Evolutionary conservation across 2,797 vertebrate genomes (phyloP), one percentile per base, ranked within the genome.

Genomic region (Ptychadena robeensis): DNA sequence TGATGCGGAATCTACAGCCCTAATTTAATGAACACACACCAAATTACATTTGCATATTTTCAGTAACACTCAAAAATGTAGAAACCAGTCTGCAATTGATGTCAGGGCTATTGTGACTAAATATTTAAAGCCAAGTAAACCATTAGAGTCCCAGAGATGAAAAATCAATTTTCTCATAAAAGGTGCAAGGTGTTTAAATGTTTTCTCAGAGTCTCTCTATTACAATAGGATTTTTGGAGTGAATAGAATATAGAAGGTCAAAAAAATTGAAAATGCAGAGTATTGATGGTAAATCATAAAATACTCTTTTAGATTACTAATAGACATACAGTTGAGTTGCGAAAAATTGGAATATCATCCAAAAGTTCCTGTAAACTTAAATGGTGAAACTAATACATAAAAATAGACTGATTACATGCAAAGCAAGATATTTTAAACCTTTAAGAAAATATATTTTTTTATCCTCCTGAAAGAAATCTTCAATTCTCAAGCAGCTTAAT

Each of bases 81-180:
- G 40, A 69, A 75, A 75, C 38, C 15, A 31, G 44, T 74, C 63
- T 31, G 15, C 66, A 82, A 75, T 57, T 82, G 71, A 59, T 22
- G 25, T 57, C 25, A 57, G 63, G 72, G 53, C 15, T 75, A 48
- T 22, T 40, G 38, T 59, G 28, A 74, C 64, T 82, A 11, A 76
- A 67, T 40, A 63, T 75, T 28, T 70, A 82, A 70, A 77, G 65
- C 81, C 73, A 77, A 82, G 68, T 77, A 37, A 77, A 32, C 81
- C 73, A 76, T 82, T 82, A 82, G 37, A 77, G 31, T 28, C 35
- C 61, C 64, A 67, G 68, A 57, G 25, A 63, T 66, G 53, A 69
- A 74, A 81, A 82, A 82, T 82, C 81, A 77, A 82, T 77, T 70
- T 69, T 76, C 27, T 69, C 48, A 61, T 82, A 70, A 76, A 74